These are phyloP conservation scores for Mungos mungo DNA, from an alignment of 2,113 vertebrate genomes.

Conservation along the genomic window DNA sequence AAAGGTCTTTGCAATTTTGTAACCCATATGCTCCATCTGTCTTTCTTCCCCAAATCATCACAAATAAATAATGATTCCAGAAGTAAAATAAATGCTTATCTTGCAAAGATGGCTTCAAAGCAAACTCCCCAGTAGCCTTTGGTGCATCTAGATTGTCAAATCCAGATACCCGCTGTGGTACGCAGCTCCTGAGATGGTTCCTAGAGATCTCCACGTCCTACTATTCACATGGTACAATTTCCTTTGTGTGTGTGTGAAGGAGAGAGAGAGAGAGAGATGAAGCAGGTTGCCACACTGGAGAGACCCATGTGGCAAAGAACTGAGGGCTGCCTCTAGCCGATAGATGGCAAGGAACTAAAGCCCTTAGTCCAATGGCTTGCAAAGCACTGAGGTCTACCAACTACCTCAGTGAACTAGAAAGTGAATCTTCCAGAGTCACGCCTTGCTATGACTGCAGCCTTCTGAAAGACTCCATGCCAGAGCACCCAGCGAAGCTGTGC, in stretches of 20 bases:
- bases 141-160: background rate
- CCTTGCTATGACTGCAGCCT: background rate
- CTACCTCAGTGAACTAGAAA: background rate
- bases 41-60: background rate
- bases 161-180: background rate
- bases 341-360: background rate
- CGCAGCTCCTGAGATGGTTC: background rate
- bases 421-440: background rate
- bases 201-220: background rate
- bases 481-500: background rate
- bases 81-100: background rate
- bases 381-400: background rate
- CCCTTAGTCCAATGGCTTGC: background rate
- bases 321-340: background rate
- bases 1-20: background rate
- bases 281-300: background rate
- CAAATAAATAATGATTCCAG: background rate
- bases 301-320: background rate
- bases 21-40: background rate
- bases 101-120: background rate
- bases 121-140: background rate
- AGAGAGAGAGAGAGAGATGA: background rate
- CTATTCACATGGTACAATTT: background rate
- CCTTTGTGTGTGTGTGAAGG: fast-evolving
- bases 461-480: background rate